phyloP scores from a whole-genome alignment of 2,113 vertebrate genomes.

The Mus spicilegus region DNA sequence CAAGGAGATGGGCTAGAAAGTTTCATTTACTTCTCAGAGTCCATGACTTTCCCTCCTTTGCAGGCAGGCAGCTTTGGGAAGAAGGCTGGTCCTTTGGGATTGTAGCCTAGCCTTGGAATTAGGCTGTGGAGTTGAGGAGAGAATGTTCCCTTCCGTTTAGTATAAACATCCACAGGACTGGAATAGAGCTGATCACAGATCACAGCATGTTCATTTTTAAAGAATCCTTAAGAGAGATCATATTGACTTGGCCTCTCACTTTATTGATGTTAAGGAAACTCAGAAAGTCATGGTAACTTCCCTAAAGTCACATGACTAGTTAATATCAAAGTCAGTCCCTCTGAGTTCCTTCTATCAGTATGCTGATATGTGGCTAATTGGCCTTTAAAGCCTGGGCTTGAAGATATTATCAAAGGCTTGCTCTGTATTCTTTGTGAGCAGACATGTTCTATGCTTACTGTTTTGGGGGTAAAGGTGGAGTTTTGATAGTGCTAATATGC shows the following conservation, averaged over 20 bases:
- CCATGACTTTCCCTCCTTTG: constrained; percentile 7
- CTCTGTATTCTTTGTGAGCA: neutral
- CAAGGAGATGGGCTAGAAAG: constrained; percentile 6
- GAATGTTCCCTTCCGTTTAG: constrained; percentile 50
- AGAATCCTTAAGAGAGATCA: neutral
- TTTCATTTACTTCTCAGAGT: constrained; percentile 13
- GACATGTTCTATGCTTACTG: neutral
- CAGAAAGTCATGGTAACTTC: constrained; percentile 47
- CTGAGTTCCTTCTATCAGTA: neutral
- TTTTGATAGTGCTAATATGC: neutral
- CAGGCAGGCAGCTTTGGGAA: constrained; percentile 4
- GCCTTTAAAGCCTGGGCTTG: constrained; percentile 53
- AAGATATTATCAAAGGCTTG: constrained; percentile 1
- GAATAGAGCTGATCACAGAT: constrained; percentile 34
- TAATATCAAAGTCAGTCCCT: constrained; percentile 27
- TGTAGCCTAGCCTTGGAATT: constrained; percentile 48
- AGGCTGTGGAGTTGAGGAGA: constrained; percentile 41
- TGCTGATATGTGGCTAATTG: neutral
- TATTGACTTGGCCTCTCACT: constrained; percentile 53
- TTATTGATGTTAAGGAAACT: constrained; percentile 54
- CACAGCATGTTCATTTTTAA: constrained; percentile 42
- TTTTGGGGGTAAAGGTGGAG: neutral
- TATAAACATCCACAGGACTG: constrained; percentile 52
- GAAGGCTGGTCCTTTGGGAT: constrained; percentile 42
- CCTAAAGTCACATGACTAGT: constrained; percentile 45